These are phyloP conservation scores for Amblyjoppa proteus DNA, from an alignment of 2,888 invertebrate genomes.

Conservation along the genomic window DNA sequence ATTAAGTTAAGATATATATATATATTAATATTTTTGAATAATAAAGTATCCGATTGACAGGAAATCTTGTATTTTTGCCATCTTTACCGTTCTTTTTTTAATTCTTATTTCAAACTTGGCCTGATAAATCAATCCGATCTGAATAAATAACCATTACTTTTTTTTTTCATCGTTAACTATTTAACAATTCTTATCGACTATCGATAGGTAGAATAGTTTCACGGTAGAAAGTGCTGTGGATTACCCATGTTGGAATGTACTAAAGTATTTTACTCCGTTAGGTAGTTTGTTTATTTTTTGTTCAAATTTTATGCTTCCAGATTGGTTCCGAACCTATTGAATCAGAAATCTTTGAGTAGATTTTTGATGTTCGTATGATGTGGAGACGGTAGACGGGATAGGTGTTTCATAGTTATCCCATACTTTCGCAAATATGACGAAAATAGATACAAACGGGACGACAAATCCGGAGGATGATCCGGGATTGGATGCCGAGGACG, in stretches of 20 bases:
- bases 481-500: background rate
- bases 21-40: no score
- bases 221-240: no score
- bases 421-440: background rate
- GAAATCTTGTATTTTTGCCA: background rate
- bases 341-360: background rate
- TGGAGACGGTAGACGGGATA: background rate
- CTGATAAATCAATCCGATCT: no score
- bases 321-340: background rate
- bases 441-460: background rate
- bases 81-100: background rate
- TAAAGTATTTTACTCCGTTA: no score
- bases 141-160: no score
- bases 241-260: no score
- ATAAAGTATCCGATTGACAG: background rate
- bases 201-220: no score
- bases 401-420: background rate
- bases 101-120: no score
- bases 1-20: no score
- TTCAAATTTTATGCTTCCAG: background rate
- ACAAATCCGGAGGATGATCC: background rate
- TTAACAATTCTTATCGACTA: no score
- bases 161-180: no score
- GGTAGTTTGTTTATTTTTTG: background rate
- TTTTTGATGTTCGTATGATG: background rate